Evolutionary conservation across 2,888 invertebrate genomes (phyloP).

Genomic region (Agriopis aurantiaria): DNA sequence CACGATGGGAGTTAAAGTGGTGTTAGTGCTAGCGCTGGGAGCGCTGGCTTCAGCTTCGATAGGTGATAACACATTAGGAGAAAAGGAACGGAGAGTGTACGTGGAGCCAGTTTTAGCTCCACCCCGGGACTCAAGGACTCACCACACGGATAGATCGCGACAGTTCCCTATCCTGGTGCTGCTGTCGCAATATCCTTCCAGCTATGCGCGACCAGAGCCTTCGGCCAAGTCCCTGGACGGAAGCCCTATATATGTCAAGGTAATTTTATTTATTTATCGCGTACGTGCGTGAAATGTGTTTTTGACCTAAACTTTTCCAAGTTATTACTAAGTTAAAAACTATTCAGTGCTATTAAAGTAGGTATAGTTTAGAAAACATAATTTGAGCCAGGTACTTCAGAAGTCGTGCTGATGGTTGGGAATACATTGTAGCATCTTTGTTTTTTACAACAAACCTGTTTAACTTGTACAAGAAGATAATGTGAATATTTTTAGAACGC

Average conservation of each 20-base stretch:
- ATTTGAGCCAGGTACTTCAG: not conserved
- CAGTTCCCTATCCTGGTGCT: slow-evolving; percentile 80
- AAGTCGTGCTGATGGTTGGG: not conserved
- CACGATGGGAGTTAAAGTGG: slow-evolving; percentile 71
- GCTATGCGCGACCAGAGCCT: slow-evolving; percentile 58
- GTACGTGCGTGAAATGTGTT: not conserved
- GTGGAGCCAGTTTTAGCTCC: slow-evolving; percentile 80
- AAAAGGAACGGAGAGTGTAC: slow-evolving; percentile 69
- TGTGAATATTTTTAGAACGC: slow-evolving; percentile 2
- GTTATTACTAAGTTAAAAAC: not conserved
- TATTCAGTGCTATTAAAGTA: too few relatives aligned
- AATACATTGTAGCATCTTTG: not conserved
- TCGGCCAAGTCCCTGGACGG: slow-evolving; percentile 66
- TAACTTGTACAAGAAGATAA: not conserved
- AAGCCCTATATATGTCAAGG: slow-evolving; percentile 78
- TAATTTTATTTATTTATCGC: slow-evolving; percentile 48
- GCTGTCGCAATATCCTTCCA: slow-evolving; percentile 62
- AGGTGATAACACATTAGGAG: slow-evolving; percentile 71
- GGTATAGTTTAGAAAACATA: not conserved
- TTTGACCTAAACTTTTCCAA: not conserved
- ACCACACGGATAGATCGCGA: slow-evolving; percentile 70
- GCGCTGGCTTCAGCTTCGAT: slow-evolving; percentile 64
- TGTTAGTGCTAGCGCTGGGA: slow-evolving; percentile 66
- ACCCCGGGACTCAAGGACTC: slow-evolving; percentile 70
- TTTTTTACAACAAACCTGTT: slow-evolving; percentile 6